Conservation (phyloP, 1,140 invertebrate species). For the Cheumatopsyche charites region DNA sequence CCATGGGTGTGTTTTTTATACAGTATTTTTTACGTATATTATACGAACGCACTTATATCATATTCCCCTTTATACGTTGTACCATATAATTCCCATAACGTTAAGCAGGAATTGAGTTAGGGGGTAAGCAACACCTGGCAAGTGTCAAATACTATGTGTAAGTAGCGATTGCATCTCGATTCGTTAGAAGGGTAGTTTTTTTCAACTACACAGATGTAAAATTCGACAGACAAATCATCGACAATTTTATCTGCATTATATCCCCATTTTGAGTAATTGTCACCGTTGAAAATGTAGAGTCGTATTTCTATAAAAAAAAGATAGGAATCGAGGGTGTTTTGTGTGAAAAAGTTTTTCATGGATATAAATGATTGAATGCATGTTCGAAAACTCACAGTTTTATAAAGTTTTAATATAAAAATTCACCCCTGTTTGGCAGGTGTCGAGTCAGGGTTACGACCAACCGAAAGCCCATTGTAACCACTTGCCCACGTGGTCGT, state of each 20-base stretch:
- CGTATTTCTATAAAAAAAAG: too few species aligned
- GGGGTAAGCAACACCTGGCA: slow-evolving; percentile 44
- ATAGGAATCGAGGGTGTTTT: background rate
- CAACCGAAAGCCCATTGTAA: background rate
- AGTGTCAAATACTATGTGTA: slow-evolving; percentile 41
- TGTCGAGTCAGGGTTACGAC: background rate
- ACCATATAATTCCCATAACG: slow-evolving; percentile 34
- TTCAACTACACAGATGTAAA: background rate
- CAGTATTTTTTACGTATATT: too few species aligned
- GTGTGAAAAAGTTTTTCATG: too few species aligned
- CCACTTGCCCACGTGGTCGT: slow-evolving; percentile 26
- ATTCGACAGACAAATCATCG: slow-evolving; percentile 19
- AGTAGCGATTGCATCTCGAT: slow-evolving; percentile 15
- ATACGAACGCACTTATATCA: too few species aligned
- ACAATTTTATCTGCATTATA: slow-evolving; percentile 21
- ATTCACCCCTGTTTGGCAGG: slow-evolving; percentile 7
- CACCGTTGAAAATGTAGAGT: too few species aligned
- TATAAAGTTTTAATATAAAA: too few species aligned
- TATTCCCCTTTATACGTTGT: slow-evolving; percentile 4
- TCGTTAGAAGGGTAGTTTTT: slow-evolving; percentile 17
- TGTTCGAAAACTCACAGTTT: too few species aligned
- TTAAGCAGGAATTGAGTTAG: slow-evolving; percentile 1
- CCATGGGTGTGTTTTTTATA: too few species aligned
- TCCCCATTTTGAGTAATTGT: slow-evolving; percentile 5
- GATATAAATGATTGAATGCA: too few species aligned